phyloP scores from a whole-genome alignment of 1,140 invertebrate species.

The Zaprionus tsacasi region DNA sequence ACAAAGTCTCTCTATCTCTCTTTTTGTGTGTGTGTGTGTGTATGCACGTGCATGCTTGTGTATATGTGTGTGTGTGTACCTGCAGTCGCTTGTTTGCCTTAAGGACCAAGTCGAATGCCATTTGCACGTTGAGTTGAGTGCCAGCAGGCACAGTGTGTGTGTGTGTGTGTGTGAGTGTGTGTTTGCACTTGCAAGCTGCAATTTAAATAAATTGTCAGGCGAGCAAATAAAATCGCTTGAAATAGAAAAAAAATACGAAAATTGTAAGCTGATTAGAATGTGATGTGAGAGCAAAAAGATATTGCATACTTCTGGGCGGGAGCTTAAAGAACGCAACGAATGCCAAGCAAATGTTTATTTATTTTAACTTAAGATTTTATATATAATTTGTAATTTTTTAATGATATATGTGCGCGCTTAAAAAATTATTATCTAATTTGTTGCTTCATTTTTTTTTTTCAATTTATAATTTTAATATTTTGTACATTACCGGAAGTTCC shows the following conservation, averaged over 20 bases:
- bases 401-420: too few species aligned
- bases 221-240: slow-evolving; percentile 30
- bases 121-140: slow-evolving; percentile 54
- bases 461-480: too few species aligned
- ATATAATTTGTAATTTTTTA: too few species aligned
- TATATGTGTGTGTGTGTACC: slow-evolving; percentile 39
- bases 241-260: not conserved
- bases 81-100: slow-evolving; percentile 57
- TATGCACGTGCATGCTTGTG: slow-evolving; percentile 12
- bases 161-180: slow-evolving; percentile 13
- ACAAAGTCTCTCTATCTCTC: slow-evolving; percentile 5
- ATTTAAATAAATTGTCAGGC: slow-evolving; percentile 53
- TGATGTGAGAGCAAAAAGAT: not conserved
- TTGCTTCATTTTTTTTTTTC: too few species aligned
- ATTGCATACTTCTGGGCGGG: slow-evolving; percentile 8
- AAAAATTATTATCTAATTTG: too few species aligned
- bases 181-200: slow-evolving; percentile 60
- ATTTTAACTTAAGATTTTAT: too few species aligned
- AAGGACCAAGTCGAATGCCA: slow-evolving; percentile 55
- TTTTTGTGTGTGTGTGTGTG: not conserved
- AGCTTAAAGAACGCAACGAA: too few species aligned
- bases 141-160: not conserved
- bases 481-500: too few species aligned
- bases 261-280: not conserved
- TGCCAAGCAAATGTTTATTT: too few species aligned